Evolutionary conservation across 2,797 vertebrate species (phyloP).

Genomic region (Centropyge bicolor): DNA sequence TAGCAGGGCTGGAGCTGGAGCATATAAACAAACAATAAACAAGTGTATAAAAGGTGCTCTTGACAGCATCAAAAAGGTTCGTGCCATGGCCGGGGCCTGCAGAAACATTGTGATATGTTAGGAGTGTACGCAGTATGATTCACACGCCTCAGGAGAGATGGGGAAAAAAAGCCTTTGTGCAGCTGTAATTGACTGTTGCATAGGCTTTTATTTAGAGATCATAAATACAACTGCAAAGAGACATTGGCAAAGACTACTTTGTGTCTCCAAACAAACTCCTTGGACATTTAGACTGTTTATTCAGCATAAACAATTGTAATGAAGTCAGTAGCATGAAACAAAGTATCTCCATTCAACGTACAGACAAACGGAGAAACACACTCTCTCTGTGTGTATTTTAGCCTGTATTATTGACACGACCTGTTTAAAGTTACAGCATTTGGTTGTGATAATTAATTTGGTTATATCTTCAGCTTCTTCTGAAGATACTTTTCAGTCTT

Average conservation of each 20-base stretch:
- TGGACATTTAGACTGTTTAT: constrained; percentile 20
- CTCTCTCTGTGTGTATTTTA: neutral
- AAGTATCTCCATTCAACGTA: neutral
- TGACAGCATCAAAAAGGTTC: constrained; percentile 24
- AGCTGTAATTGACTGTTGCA: constrained; percentile 39
- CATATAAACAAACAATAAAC: constrained; percentile 15
- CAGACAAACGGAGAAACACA: neutral
- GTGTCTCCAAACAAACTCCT: constrained; percentile 27
- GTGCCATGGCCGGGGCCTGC: neutral
- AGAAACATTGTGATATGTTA: constrained; percentile 7
- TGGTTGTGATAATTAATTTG: neutral
- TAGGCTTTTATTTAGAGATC: constrained; percentile 38
- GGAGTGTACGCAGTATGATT: constrained; percentile 26
- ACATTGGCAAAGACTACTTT: constrained; percentile 19
- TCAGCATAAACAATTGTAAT: constrained; percentile 26
- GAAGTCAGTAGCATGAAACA: neutral
- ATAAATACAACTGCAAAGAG: constrained; percentile 31
- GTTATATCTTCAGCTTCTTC: neutral
- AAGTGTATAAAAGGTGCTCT: constrained; percentile 2
- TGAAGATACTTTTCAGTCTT: neutral
- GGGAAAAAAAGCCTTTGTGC: constrained; percentile 16
- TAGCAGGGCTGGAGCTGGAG: neutral
- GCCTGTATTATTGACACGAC: neutral
- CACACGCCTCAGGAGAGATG: constrained; percentile 29
- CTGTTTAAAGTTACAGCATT: neutral